Evolutionary conservation across 1,140 invertebrate species (phyloP).

Genomic region (Trypoxylus dichotomus): DNA sequence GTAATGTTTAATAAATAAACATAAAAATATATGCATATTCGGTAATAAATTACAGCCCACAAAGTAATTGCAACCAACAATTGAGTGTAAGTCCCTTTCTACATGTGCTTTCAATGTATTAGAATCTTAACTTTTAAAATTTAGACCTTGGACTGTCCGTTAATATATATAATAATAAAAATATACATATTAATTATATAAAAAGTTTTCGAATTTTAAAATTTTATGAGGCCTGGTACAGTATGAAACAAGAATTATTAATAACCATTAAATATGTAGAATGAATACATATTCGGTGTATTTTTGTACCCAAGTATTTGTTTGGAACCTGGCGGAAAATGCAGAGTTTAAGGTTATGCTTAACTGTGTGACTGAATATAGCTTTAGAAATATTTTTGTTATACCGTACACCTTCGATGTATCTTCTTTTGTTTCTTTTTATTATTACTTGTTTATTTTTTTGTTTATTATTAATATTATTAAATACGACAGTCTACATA

Average conservation of each 20-base stretch:
- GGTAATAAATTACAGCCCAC: conserved; percentile 23
- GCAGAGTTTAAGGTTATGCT: conserved; percentile 39
- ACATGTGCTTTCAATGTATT: conserved; percentile 55
- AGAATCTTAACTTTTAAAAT: conserved; percentile 48
- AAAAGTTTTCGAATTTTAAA: conserved; percentile 55
- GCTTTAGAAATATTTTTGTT: conserved; percentile 13
- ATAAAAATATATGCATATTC: conserved; percentile 37
- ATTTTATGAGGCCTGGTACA: conserved; percentile 54
- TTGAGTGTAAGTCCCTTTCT: conserved; percentile 34
- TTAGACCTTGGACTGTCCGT: conserved; percentile 53
- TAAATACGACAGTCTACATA: conserved; percentile 38
- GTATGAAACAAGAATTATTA: conserved; percentile 42
- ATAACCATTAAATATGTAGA: conserved; percentile 38
- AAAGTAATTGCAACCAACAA: conserved; percentile 13
- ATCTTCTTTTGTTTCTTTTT: not conserved
- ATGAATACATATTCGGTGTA: conserved; percentile 52
- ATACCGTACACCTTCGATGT: not conserved
- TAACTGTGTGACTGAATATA: conserved; percentile 12
- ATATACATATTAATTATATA: conserved; percentile 43
- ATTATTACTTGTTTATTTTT: conserved; percentile 16
- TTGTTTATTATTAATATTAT: conserved; percentile 8
- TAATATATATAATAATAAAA: conserved; percentile 25
- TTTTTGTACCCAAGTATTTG: conserved; percentile 54
- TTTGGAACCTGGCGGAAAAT: conserved; percentile 39
- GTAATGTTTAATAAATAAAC: conserved; percentile 43